Percentiles rank a stretch among this genome's conserved stretches.
Conservation (phyloP, 2,888 invertebrate genomes). For the Hetaerina titia region DNA sequence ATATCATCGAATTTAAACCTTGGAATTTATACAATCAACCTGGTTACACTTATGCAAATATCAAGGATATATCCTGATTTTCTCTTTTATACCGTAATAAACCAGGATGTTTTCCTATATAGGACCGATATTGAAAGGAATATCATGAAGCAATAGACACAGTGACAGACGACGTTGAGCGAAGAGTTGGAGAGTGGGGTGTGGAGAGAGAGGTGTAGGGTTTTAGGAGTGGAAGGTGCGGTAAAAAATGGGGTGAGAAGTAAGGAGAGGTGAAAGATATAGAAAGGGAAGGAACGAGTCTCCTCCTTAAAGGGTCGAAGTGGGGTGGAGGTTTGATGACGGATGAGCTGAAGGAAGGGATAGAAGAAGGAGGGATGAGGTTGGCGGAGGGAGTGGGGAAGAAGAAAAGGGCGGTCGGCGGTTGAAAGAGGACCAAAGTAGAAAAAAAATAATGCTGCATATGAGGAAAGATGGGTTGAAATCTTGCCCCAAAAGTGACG, state of each 20-base stretch:
- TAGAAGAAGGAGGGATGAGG: neutral
- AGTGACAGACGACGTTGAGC: neutral
- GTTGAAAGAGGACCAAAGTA: neutral
- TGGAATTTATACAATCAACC: neutral
- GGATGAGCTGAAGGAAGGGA: constrained; percentile 7
- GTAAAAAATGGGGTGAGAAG: neutral
- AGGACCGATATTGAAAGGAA: neutral
- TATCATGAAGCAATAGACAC: neutral
- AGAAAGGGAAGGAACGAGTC: constrained; percentile 4
- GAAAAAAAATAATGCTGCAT: neutral
- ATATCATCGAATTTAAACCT: too few relatives aligned
- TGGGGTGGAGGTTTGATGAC: constrained; percentile 29
- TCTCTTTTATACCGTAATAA: neutral
- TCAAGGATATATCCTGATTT: neutral
- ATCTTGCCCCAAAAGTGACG: constrained; percentile 1
- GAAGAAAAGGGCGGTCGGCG: neutral
- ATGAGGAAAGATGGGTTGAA: neutral
- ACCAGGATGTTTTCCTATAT: neutral
- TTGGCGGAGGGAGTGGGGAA: neutral
- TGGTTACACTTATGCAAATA: neutral
- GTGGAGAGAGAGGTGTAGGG: neutral
- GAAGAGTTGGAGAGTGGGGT: neutral
- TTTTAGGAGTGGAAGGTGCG: neutral
- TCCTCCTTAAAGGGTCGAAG: constrained; percentile 4
- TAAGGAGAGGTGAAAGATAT: constrained; percentile 2